phyloP scores from a whole-genome alignment of 2,113 vertebrate species.

The Rhinoptilus africanus region DNA sequence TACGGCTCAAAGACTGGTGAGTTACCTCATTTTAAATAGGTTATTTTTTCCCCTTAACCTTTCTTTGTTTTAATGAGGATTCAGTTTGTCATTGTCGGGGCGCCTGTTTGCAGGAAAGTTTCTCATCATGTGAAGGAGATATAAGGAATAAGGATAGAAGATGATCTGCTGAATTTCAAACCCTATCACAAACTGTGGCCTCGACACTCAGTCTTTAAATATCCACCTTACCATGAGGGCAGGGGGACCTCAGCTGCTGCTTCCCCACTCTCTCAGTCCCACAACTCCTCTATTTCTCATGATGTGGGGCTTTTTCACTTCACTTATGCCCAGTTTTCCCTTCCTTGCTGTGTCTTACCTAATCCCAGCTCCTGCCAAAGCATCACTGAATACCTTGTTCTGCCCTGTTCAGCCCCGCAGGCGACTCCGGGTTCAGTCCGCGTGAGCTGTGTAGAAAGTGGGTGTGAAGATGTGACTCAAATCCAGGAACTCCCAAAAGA shows the following conservation, averaged over 20 bases:
- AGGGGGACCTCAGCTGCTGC: neutral
- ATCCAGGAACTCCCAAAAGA: neutral
- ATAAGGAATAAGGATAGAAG: constrained; percentile 40
- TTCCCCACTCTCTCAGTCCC: neutral
- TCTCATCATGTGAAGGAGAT: constrained; percentile 60
- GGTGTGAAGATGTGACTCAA: neutral
- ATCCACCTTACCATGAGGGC: neutral
- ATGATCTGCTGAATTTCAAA: constrained; percentile 57
- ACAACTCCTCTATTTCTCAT: neutral
- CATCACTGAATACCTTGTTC: neutral
- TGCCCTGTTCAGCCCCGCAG: neutral
- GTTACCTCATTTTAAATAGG: constrained; percentile 84
- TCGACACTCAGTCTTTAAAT: constrained; percentile 7
- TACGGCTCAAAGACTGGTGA: constrained; percentile 88
- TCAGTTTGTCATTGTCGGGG: constrained; percentile 76
- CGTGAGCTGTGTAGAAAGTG: neutral
- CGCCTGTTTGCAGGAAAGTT: constrained; percentile 75
- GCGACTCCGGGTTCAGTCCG: neutral
- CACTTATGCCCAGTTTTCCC: neutral
- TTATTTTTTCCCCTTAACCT: constrained; percentile 83
- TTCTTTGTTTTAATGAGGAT: constrained; percentile 93
- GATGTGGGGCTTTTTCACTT: neutral
- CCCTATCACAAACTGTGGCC: neutral
- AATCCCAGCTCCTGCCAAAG: neutral
- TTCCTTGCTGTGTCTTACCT: neutral